Conservation (phyloP, 2,797 vertebrate species). For the Periophthalmus magnuspinnatus region DNA sequence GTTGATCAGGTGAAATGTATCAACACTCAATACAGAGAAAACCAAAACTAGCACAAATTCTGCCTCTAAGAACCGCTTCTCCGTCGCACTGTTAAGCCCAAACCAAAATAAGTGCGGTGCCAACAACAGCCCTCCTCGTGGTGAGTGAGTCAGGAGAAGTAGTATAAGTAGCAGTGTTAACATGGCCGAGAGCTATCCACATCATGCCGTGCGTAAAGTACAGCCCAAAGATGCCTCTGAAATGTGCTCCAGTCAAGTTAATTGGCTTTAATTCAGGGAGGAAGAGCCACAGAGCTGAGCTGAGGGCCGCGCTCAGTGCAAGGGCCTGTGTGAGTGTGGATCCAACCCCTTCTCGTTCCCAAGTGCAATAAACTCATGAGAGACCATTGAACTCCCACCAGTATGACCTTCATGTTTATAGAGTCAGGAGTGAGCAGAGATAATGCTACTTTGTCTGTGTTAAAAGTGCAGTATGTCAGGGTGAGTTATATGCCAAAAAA, state of each 20-base stretch:
- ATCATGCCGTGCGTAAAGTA: background rate
- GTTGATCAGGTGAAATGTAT: too few relatives aligned
- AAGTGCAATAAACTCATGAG: constrained; percentile 4
- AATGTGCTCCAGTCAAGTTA: constrained; percentile 1
- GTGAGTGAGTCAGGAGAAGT: background rate
- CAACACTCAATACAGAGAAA: background rate
- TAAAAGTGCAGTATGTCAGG: too few relatives aligned
- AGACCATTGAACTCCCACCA: background rate
- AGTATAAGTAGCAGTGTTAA: background rate
- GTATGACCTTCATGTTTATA: background rate
- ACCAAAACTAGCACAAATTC: background rate
- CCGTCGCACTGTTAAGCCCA: background rate
- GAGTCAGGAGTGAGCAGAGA: background rate
- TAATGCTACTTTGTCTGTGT: background rate
- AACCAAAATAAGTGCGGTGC: background rate
- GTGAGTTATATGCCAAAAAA: too few relatives aligned
- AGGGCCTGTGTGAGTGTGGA: constrained; percentile 3
- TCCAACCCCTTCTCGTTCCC: constrained; percentile 6
- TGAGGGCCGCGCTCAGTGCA: constrained; percentile 1
- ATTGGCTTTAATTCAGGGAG: constrained; percentile 17
- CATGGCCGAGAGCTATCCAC: background rate
- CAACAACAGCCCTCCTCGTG: background rate
- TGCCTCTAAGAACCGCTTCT: background rate
- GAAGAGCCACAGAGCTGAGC: background rate
- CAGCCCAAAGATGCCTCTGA: background rate